Base-by-base conservation (phyloP, 2,797 vertebrate species). In the Jordanella pulchra region DNA sequence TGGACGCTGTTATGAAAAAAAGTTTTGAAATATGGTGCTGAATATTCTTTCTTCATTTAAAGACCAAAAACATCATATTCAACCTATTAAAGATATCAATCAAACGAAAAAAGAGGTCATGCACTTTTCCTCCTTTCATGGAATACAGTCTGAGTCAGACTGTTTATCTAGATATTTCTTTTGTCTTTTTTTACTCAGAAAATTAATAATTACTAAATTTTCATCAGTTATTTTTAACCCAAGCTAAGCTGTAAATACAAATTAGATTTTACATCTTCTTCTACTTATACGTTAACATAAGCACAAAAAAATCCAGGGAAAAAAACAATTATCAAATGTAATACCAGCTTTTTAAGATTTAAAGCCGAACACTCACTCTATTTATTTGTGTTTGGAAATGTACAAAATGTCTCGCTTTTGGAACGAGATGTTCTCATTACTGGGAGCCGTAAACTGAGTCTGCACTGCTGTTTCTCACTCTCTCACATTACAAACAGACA, bases 21-120 rank as follows among this genome's bases (percentile, higher is more conserved):
- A 61, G 32, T 51, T 71, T 77, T 65, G 23, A 69, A 77, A 80
- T 58, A 18, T 18, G 39, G 79, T 80, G 58, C 21, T 71, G 61
- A 78, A 39, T 30, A 63, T 69, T 14, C 60, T 80, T 53, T 72
- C 65, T 66, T 83, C 63, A 28, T 69, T 77, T 73, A 55, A 73
- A 74, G 55, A 45, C 0, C 10, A 39, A 47, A 68, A 76, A 78
- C 65, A n/a, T 82, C 63, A 64, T 75, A 78, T 79, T 82, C 60
- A 77, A 50, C 66, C 35, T 23, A 78, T 81, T 80, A 81, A 82
- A 84, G 81, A 69, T 54, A 87, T 83, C 67, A 76, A 80, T 86
- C 84, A 81, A 76, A 69, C 48, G 39, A 35, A 74, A 74, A 74
- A 27, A 1, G 44, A 83, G 67, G 75, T 65, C 58, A 61, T 64